Evolutionary conservation across 2,797 vertebrate species (phyloP), one percentile per base, ranked within the genome.

Genomic region (Tachyglossus aculeatus): DNA sequence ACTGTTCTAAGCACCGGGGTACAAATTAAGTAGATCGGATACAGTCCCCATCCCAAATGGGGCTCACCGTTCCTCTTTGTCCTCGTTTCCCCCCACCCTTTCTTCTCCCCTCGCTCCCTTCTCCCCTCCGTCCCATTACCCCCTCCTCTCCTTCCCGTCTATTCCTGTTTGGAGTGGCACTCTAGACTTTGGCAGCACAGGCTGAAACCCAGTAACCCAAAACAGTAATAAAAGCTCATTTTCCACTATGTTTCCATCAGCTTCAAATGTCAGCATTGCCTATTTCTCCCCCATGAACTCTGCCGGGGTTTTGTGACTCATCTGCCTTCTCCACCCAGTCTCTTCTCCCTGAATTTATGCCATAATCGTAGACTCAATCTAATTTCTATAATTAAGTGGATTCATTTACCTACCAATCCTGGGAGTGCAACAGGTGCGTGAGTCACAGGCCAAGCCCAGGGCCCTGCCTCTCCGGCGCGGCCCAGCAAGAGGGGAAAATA

Each of bases 311-410:
- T 0, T 0, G 39, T 52, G 81, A 71, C 51, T 83, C 67, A 40
- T 24, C 47, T 67, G 67, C 81, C 4, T 0, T 24, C 5, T 5
- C 74, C 67, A 85, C 67, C 70, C 34, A 70, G 43, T 6, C 57
- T 14, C 56, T 41, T 62, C 0, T 11, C 71, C 39, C 22, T 47
- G 57, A 15, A 44, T 58, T 59, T 66, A 54, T 83, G 86, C 78
- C 79, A 73, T 67, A 73, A 77, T 63, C 27, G 6, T 78, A 84
- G 67, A 21, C 50, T 68, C 81, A 80, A 80, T 64, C 64, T 71
- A 32, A 50, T 80, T 85, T 44, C 77, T 83, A 68, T 65, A 50
- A 71, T 52, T 79, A 70, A 77, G 64, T 13, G 41, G 47, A 4
- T 82, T 88, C 83, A 71, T 59, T 52, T 48, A 67, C 80, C 69